A percentile compares a stretch with the other conserved stretches of the same genome.
phyloP scores from a whole-genome alignment of 2,113 vertebrate genomes.

The Ammodytes marinus region DNA sequence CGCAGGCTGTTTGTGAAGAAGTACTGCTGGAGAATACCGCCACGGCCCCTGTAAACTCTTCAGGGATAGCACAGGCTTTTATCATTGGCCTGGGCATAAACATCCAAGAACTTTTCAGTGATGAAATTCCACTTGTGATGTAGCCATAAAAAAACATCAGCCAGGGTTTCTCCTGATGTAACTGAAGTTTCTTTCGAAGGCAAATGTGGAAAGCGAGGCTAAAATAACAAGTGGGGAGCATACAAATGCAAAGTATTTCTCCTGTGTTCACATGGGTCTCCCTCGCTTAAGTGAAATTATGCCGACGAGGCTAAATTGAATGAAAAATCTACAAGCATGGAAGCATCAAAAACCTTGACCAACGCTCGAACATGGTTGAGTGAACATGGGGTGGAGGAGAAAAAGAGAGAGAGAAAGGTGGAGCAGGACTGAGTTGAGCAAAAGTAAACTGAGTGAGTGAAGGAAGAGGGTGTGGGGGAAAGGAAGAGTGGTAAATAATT shows the following conservation, averaged over 20 bases:
- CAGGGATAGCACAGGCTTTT: conserved; percentile 63
- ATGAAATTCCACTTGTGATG: conserved; percentile 43
- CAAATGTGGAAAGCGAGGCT: conserved; percentile 42
- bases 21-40: conserved; percentile 52
- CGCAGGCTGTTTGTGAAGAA: conserved; percentile 52
- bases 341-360: conserved; percentile 2
- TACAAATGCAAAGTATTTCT: conserved; percentile 22
- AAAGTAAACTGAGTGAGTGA: background rate
- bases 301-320: conserved; percentile 21
- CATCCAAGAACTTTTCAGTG: conserved; percentile 43
- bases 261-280: conserved; percentile 33
- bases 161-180: conserved; percentile 21
- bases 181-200: conserved; percentile 31
- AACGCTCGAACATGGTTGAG: background rate
- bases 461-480: background rate
- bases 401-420: background rate
- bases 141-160: conserved; percentile 20
- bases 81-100: conserved; percentile 54
- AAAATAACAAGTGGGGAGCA: conserved; percentile 46
- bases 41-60: conserved; percentile 42
- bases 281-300: conserved; percentile 13
- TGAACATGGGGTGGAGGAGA: background rate
- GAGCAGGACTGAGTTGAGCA: background rate
- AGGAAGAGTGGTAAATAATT: conserved; percentile 27
- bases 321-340: background rate